phyloP scores from a whole-genome alignment of 1,140 invertebrate species.

The Triops longicaudatus region DNA sequence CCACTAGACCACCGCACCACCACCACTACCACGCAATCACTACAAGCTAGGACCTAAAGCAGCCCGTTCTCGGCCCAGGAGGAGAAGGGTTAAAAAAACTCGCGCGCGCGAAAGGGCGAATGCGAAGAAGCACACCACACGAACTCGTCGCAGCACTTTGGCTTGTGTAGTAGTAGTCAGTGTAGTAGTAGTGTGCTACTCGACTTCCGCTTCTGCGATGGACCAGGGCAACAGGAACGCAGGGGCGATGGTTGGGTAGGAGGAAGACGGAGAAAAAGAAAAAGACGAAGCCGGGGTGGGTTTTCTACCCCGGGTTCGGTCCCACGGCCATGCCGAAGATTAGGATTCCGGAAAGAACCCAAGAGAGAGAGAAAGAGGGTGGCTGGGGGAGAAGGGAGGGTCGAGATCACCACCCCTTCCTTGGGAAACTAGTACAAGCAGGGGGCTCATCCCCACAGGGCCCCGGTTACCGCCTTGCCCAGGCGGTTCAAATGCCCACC shows the following conservation, averaged over 20 bases:
- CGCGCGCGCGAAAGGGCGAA: not conserved
- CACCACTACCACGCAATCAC: constrained; percentile 5
- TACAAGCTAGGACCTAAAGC: not conserved
- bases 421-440: not conserved
- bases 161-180: not conserved
- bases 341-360: not conserved
- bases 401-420: not conserved
- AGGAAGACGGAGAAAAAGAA: not conserved
- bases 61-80: not conserved
- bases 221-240: not conserved
- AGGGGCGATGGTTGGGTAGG: constrained; percentile 2
- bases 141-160: not conserved
- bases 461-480: constrained; percentile 12
- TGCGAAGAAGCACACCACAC: not conserved
- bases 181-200: not conserved
- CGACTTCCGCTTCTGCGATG: constrained; percentile 9
- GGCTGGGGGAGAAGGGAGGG: not conserved
- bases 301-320: not conserved
- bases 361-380: no score
- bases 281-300: constrained; percentile 3
- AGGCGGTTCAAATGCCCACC: not conserved
- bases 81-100: no score
- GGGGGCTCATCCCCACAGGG: constrained; percentile 6
- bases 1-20: not conserved
- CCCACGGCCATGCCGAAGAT: not conserved